Conservation (phyloP, 2,797 vertebrate genomes). For the Arrhamphus sclerolepis region DNA sequence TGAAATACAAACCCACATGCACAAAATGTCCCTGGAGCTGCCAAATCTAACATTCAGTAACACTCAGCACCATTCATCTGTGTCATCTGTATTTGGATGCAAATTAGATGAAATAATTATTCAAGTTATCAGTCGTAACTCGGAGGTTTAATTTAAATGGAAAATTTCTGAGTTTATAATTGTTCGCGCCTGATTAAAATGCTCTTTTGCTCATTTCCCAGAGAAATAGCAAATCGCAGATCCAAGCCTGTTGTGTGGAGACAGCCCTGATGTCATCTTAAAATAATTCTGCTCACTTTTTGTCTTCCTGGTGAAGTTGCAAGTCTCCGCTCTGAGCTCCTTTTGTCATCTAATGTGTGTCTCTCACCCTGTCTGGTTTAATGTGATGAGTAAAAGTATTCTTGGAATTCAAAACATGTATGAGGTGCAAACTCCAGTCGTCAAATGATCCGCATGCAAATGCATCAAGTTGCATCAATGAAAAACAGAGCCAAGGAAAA, state of each 20-base stretch:
- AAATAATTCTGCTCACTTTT: slow-evolving; percentile 38
- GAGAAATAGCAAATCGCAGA: slow-evolving; percentile 40
- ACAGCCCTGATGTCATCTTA: slow-evolving; percentile 45
- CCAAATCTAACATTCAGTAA: too few species aligned
- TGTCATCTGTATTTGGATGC: too few species aligned
- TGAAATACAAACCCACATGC: too few species aligned
- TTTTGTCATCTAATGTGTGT: slow-evolving; percentile 36
- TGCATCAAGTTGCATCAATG: not conserved
- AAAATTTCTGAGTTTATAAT: slow-evolving; percentile 10
- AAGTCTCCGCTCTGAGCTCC: slow-evolving; percentile 37
- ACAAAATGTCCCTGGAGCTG: too few species aligned
- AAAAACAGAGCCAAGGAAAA: slow-evolving; percentile 3
- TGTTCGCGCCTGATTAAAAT: slow-evolving; percentile 6
- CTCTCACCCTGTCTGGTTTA: slow-evolving; percentile 29
- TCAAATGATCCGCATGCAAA: slow-evolving; percentile 17
- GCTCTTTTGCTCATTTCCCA: slow-evolving; percentile 16
- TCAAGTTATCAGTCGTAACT: too few species aligned
- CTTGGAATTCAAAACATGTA: slow-evolving; percentile 43
- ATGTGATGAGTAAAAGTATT: slow-evolving; percentile 45
- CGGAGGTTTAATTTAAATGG: too few species aligned
- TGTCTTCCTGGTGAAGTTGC: slow-evolving; percentile 30
- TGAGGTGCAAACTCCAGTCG: slow-evolving; percentile 15
- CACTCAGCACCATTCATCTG: too few species aligned
- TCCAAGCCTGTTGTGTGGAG: not conserved
- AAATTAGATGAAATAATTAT: too few species aligned